Evolutionary conservation across 2,888 invertebrate genomes (phyloP).

Genomic region (Himalopsyche kuldschensis): DNA sequence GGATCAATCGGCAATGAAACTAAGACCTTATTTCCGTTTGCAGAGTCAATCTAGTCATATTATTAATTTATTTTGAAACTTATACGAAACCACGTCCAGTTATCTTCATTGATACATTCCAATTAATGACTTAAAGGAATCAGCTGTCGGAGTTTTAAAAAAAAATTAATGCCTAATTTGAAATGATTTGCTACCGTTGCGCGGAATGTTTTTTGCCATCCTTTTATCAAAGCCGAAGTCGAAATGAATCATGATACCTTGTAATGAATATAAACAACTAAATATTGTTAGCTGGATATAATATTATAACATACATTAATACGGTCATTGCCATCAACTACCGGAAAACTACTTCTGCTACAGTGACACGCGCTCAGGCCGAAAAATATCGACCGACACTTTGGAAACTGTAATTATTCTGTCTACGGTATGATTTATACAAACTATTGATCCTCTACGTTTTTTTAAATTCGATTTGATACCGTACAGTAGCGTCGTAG

Average conservation of each 20-base stretch:
- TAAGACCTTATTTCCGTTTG: too few relatives aligned
- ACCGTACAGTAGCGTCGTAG: not conserved
- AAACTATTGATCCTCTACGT: constrained; percentile 5
- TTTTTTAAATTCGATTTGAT: not conserved
- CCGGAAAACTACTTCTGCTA: not conserved
- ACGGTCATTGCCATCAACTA: not conserved
- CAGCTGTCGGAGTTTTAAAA: too few relatives aligned
- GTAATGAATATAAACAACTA: not conserved
- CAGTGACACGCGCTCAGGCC: not conserved
- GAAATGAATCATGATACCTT: not conserved
- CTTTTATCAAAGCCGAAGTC: not conserved
- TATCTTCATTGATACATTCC: too few relatives aligned
- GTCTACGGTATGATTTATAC: constrained; percentile 27
- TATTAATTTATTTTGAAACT: too few relatives aligned
- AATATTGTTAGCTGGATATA: not conserved
- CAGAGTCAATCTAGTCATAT: too few relatives aligned
- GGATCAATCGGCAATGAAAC: too few relatives aligned
- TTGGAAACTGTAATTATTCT: constrained; percentile 30
- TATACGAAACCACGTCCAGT: too few relatives aligned
- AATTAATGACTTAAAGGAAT: too few relatives aligned
- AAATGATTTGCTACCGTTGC: not conserved
- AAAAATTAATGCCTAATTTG: too few relatives aligned
- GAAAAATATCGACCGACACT: not conserved
- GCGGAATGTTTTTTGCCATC: not conserved
- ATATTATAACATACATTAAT: not conserved